phyloP scores from a whole-genome alignment of 2,888 invertebrate species.

The Cerastoderma edule region DNA sequence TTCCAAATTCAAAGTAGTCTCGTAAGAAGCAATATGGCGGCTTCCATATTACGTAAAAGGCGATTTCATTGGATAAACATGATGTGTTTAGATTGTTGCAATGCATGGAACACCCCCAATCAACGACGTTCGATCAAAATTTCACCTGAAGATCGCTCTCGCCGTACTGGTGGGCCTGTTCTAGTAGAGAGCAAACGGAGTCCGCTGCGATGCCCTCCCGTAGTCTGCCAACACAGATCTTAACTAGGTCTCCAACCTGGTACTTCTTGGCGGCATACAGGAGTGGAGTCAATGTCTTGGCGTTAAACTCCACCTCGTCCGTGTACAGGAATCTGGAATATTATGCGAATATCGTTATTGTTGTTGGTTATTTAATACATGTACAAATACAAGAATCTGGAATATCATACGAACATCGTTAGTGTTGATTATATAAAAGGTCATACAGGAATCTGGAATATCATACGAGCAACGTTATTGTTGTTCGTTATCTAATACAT shows the following conservation, averaged over 20 bases:
- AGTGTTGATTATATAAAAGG: too few species aligned
- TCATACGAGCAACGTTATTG: too few species aligned
- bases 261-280: slow-evolving; percentile 57
- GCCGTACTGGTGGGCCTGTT: slow-evolving; percentile 55
- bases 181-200: slow-evolving; percentile 58
- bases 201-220: slow-evolving; percentile 46
- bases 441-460: too few species aligned
- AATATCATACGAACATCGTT: too few species aligned
- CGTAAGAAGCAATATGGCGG: too few species aligned
- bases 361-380: neutral
- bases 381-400: too few species aligned
- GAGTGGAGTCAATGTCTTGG: slow-evolving; percentile 45
- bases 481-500: too few species aligned
- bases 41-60: too few species aligned
- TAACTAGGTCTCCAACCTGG: slow-evolving; percentile 43
- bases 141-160: slow-evolving; percentile 55
- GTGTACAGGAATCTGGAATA: slow-evolving; percentile 60
- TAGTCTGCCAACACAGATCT: slow-evolving; percentile 47
- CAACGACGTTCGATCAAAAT: neutral
- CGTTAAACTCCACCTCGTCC: slow-evolving; percentile 48
- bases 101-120: neutral
- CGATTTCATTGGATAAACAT: neutral
- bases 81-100: too few species aligned
- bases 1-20: too few species aligned
- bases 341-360: too few species aligned